Evolutionary conservation across 2,113 vertebrate species (phyloP).

Genomic region (Ceyx melanurus): DNA sequence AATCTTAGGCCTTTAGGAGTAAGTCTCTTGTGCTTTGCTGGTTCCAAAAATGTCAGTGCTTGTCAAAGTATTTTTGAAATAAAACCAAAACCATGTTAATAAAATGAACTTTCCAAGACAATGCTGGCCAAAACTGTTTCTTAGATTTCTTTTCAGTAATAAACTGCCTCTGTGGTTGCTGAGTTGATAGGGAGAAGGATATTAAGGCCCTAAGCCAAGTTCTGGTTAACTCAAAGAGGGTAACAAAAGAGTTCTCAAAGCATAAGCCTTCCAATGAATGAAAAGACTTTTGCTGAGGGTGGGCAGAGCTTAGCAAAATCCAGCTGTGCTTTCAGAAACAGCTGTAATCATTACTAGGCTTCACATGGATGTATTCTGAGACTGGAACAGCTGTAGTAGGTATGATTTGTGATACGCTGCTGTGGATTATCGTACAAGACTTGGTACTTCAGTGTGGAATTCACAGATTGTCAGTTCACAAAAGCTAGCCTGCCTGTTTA

Average conservation of each 20-base stretch:
- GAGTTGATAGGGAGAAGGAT: slow-evolving; percentile 47
- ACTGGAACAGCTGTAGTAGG: neutral
- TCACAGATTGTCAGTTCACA: neutral
- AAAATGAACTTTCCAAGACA: slow-evolving; percentile 73
- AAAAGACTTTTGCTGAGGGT: neutral
- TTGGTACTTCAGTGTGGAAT: slow-evolving; percentile 20
- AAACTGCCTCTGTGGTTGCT: slow-evolving; percentile 63
- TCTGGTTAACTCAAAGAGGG: slow-evolving; percentile 2
- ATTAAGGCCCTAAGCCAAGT: slow-evolving; percentile 21
- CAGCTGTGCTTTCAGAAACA: neutral
- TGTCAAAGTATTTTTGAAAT: slow-evolving; percentile 74
- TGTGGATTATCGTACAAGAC: slow-evolving; percentile 22
- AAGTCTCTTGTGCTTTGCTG: slow-evolving; percentile 68
- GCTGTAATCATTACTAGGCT: neutral
- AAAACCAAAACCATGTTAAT: slow-evolving; percentile 73
- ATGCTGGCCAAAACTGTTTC: slow-evolving; percentile 70
- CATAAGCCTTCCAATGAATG: slow-evolving; percentile 5
- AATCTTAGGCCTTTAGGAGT: slow-evolving; percentile 73
- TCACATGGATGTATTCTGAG: neutral
- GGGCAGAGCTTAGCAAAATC: slow-evolving; percentile 11
- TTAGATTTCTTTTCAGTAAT: slow-evolving; percentile 72
- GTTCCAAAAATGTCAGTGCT: slow-evolving; percentile 71
- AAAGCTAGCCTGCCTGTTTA: neutral
- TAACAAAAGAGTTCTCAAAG: neutral
- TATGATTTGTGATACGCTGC: slow-evolving; percentile 43